A percentile compares a stretch with the other conserved stretches of the same genome.
Evolutionary conservation across 1,140 invertebrate genomes (phyloP).

Genomic region (Danaus melanippus): DNA sequence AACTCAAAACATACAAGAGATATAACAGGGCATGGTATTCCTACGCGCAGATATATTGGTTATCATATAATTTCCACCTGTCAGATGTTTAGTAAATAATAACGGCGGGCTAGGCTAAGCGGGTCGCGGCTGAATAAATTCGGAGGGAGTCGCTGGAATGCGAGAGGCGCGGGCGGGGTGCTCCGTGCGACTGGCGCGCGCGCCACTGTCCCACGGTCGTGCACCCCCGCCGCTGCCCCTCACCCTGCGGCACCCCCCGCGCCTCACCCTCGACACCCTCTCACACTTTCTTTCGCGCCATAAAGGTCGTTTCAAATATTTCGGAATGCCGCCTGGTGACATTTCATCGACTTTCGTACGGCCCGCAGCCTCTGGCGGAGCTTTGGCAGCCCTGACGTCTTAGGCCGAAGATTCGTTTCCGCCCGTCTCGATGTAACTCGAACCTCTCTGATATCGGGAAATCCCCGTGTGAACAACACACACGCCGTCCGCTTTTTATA

Average conservation of each 20-base stretch:
- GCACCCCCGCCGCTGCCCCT: constrained; percentile 42
- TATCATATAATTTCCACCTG: no score
- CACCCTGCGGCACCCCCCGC: constrained; percentile 28
- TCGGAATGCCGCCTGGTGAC: constrained; percentile 69
- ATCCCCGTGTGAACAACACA: constrained; percentile 30
- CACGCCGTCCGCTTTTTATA: constrained; percentile 19
- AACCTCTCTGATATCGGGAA: constrained; percentile 27
- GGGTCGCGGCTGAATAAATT: constrained; percentile 65
- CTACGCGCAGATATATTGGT: no score
- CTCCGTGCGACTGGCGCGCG: constrained; percentile 67
- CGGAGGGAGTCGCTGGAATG: constrained; percentile 67
- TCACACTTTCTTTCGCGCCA: constrained; percentile 69
- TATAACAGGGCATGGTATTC: no score
- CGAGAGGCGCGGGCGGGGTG: constrained; percentile 54
- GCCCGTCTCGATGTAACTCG: constrained; percentile 4
- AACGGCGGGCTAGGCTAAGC: constrained; percentile 6
- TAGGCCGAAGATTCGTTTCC: neutral
- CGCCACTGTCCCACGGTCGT: constrained; percentile 65
- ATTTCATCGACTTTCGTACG: constrained; percentile 59
- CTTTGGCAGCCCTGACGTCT: constrained; percentile 16
- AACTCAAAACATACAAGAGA: no score
- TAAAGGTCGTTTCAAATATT: constrained; percentile 72
- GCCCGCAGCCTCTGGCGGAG: constrained; percentile 39
- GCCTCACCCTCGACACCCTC: constrained; percentile 15
- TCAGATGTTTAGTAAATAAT: constrained; percentile 1